Conservation (phyloP, 1,140 invertebrate species). For the Dysdera silvatica region DNA sequence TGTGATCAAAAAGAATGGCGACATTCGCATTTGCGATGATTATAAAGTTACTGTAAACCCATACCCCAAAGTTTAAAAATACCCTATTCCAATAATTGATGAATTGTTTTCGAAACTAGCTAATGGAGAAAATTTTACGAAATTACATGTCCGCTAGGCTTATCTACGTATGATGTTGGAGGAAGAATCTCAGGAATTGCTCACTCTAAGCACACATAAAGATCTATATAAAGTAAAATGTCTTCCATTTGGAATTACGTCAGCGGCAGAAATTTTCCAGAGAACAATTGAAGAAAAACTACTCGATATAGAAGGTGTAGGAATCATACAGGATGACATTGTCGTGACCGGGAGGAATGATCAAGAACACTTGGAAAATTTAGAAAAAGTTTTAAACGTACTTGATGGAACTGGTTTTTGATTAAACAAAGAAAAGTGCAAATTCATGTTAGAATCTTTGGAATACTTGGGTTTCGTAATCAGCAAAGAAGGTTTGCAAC, state of each 20-base stretch:
- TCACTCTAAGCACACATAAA: slow-evolving; percentile 41
- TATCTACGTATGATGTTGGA: slow-evolving; percentile 37
- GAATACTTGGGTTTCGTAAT: slow-evolving; percentile 44
- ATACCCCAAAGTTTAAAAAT: slow-evolving; percentile 23
- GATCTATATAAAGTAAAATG: slow-evolving; percentile 46
- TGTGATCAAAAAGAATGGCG: neutral
- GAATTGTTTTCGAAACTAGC: slow-evolving; percentile 19
- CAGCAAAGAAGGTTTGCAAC: slow-evolving; percentile 38
- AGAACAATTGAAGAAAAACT: slow-evolving; percentile 38
- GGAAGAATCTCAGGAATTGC: slow-evolving; percentile 30
- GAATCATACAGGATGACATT: slow-evolving; percentile 33
- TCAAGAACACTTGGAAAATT: slow-evolving; percentile 11
- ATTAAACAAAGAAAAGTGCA: slow-evolving; percentile 41
- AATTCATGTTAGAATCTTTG: slow-evolving; percentile 35
- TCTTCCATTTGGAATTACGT: slow-evolving; percentile 46
- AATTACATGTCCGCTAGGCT: slow-evolving; percentile 37
- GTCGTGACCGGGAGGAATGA: too few relatives aligned
- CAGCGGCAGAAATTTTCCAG: slow-evolving; percentile 46
- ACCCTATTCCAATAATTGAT: slow-evolving; percentile 32
- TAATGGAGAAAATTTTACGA: slow-evolving; percentile 33
- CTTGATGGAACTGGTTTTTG: slow-evolving; percentile 33
- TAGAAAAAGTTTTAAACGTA: slow-evolving; percentile 33
- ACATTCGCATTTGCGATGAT: neutral
- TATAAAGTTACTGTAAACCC: slow-evolving; percentile 36
- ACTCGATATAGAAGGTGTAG: slow-evolving; percentile 22